Percentiles rank a stretch among this genome's conserved stretches.
phyloP scores from a whole-genome alignment of 2,113 vertebrate species.

The Trinectes maculatus region DNA sequence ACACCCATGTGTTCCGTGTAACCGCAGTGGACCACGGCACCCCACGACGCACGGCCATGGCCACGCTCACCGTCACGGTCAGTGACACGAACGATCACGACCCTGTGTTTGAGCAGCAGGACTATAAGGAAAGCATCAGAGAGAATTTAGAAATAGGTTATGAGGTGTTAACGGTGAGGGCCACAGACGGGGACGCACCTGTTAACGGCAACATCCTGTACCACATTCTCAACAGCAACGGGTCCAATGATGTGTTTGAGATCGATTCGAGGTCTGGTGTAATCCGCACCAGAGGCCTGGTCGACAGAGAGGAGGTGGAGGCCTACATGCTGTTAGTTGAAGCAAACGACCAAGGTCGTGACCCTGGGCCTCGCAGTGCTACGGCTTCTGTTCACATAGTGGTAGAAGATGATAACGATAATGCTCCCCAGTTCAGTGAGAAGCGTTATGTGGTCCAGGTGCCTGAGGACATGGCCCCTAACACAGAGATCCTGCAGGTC shows the following conservation, averaged over 20 bases:
- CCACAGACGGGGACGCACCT: conserved; percentile 90
- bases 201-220: conserved; percentile 94
- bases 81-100: conserved; percentile 91
- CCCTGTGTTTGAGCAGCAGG: conserved; percentile 91
- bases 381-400: conserved; percentile 88
- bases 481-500: conserved; percentile 87
- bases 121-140: conserved; percentile 92
- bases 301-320: conserved; percentile 90
- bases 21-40: conserved; percentile 86
- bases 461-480: conserved; percentile 87
- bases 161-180: conserved; percentile 93
- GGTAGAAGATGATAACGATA: conserved; percentile 97
- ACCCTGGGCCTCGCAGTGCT: conserved; percentile 89
- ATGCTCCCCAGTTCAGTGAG: conserved; percentile 92
- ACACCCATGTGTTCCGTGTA: conserved; percentile 92
- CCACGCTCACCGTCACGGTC: conserved; percentile 90
- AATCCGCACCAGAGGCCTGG: conserved; percentile 89
- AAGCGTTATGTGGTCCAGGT: conserved; percentile 92
- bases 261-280: conserved; percentile 92
- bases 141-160: conserved; percentile 97
- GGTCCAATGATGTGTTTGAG: conserved; percentile 87
- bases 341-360: conserved; percentile 92
- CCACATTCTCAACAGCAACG: conserved; percentile 85
- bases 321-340: conserved; percentile 89
- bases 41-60: conserved; percentile 90